Base-by-base conservation (phyloP, 2,797 vertebrate genomes). In the Loris lydekkerianus region DNA sequence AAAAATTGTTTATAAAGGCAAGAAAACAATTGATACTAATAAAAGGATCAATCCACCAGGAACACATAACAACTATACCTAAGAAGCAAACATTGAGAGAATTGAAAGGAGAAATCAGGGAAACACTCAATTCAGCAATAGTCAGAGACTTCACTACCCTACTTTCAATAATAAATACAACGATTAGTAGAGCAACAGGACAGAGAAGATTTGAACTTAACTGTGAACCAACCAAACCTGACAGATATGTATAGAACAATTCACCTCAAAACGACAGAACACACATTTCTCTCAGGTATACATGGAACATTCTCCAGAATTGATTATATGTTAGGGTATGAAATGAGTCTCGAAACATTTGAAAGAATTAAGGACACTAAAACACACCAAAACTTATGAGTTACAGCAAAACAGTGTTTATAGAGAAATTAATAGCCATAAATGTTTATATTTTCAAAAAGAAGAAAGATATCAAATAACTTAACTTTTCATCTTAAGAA, bases 401-500 rank as follows among this genome's bases (percentile, higher is more conserved):
- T 56, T 70, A 17, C 13, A 91, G 84, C 72, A 75, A 86, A 43
- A 25, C 29, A 49, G 20, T 25, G 23, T 31, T 85, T 58, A 37
- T 53, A 46, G 29, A 70, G 65, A 81, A 87, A 84, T 46, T 10
- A 43, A 53, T 11, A 80, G 31, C 49, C 58, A 18, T 58, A 60
- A 56, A 85, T 29, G 17, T 15, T 25, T 75, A 18, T 27, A 53
- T n/a, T 93, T 72, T 86, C 58, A 58, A 69, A 76, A 89, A 67
- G 25, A 56, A 76, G 40, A 83, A 69, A 95, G 7, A 18, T 63
- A 58, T 75, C 63, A 78, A 72, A 72, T 77, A 82, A 93, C 27
- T 27, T 80, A 84, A 80, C 8, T 29, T 84, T 80, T 83, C n/a
- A 60, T 56, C n/a, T 70, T 94, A 67, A 86, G n/a, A 95, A 69